Evolutionary conservation across 2,797 vertebrate genomes (phyloP), one percentile per base, ranked within the genome.

Genomic region (Micrastur ruficollis): DNA sequence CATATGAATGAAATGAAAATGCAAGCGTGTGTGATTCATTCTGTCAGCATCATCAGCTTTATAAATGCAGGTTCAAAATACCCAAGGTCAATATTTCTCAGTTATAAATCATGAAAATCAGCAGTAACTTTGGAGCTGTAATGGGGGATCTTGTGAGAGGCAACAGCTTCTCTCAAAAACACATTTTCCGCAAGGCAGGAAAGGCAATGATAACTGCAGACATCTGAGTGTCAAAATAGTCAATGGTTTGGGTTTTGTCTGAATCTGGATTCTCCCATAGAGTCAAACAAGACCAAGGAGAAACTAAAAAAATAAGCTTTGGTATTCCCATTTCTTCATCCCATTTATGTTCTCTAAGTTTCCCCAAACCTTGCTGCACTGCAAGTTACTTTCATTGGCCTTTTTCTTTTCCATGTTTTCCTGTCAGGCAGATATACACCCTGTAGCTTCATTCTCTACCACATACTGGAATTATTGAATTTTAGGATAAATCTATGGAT

Each of bases 1-100:
- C 52, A 40, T 81, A 73, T 63, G 90, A 95, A 94, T 80, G 86
- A 70, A 95, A 89, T 89, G 71, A 70, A 94, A 96, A 94, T 79
- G 52, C 32, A 85, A 82, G 52, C 15, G 3, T 49, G 38, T 36
- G 40, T 94, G 93, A 95, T 90, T 95, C 74, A 92, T 95, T 93
- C 88, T 18, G 2, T 82, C 92, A 83, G 61, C 72, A 52, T 55
- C 71, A 78, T 67, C 92, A 65, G 63, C 81, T 94, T 81, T 85
- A 96, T 53, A 89, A 96, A 93, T 53, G 49, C 42, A 73, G 47
- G 56, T 96, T 93, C 74, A 84, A 92, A 94, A 91, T 46, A 92
- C 14, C 16, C 89, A 95, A 76, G 91, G 86, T 95, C 95, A 93
- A 31, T 95, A 90, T 89, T 68, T 90, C 58, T 90, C 31, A 53